Percentiles rank a stretch among this genome's conserved stretches.
These are phyloP conservation scores for Sarcophaga variegata DNA, from an alignment of 2,888 invertebrate genomes.

Conservation along the genomic window DNA sequence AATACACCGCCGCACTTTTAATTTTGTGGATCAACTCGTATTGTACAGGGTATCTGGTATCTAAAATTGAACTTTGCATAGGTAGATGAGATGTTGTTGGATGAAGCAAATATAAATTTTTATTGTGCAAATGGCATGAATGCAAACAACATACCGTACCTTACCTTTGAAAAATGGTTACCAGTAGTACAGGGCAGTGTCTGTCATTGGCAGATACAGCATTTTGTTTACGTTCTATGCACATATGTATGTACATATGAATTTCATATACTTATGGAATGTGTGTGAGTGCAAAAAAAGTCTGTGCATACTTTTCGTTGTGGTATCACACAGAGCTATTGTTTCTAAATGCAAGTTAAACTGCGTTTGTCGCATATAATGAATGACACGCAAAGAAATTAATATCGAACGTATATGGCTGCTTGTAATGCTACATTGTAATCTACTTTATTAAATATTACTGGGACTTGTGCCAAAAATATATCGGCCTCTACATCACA, in stretches of 20 bases:
- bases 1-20: conserved; percentile 58
- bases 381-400: conserved; percentile 27
- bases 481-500: no score
- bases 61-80: conserved; percentile 3
- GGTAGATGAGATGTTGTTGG: no score
- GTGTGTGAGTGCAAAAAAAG: background rate
- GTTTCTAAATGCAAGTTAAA: conserved; percentile 67
- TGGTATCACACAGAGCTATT: conserved; percentile 64
- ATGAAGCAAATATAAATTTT: no score
- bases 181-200: conserved; percentile 30
- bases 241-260: background rate
- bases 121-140: conserved; percentile 4
- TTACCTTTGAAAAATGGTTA: conserved; percentile 42
- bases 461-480: no score
- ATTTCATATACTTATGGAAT: conserved; percentile 1
- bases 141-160: background rate
- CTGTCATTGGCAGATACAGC: conserved; percentile 60
- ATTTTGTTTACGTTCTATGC: conserved; percentile 21
- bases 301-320: conserved; percentile 24
- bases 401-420: no score
- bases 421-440: no score
- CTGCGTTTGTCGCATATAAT: conserved; percentile 64
- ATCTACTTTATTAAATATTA: no score
- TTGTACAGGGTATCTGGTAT: no score
- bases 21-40: conserved; percentile 25